A percentile compares a stretch with the other conserved stretches of the same genome.
Evolutionary conservation across 2,797 vertebrate species (phyloP).

Genomic region (Syngnathus rostellatus): DNA sequence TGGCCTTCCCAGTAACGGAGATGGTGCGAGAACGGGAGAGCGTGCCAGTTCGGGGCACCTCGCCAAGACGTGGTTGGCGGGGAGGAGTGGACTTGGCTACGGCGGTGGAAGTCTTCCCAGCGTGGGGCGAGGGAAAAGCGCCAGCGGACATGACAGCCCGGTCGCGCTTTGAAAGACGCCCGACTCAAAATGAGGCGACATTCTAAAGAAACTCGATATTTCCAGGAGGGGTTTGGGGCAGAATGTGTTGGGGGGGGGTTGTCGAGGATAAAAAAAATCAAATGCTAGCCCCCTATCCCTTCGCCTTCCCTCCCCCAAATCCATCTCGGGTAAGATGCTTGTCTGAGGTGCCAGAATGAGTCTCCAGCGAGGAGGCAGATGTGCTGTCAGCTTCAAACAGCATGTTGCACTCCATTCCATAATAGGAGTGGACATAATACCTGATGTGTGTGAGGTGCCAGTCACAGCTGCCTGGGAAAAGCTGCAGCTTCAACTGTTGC

Average conservation of each 20-base stretch:
- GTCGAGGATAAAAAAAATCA: conserved; percentile 22
- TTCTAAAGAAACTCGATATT: conserved; percentile 21
- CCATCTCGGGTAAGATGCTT: conserved; percentile 71
- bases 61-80: conserved; percentile 67
- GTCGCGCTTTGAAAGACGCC: conserved; percentile 24
- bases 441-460: conserved; percentile 73
- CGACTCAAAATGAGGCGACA: conserved; percentile 14
- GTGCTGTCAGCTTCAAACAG: conserved; percentile 80
- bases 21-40: conserved; percentile 50
- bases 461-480: conserved; percentile 65
- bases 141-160: conserved; percentile 75
- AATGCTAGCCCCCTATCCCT: conserved; percentile 34
- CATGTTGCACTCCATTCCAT: conserved; percentile 73
- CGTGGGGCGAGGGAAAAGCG: conserved; percentile 66
- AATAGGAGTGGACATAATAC: conserved; percentile 82
- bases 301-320: conserved; percentile 29
- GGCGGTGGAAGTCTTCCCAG: conserved; percentile 74
- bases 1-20: conserved; percentile 57
- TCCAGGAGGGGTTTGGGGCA: conserved; percentile 10
- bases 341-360: conserved; percentile 81
- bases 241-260: conserved; percentile 43
- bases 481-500: conserved; percentile 57
- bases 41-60: conserved; percentile 61
- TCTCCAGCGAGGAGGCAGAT: conserved; percentile 78
- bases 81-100: conserved; percentile 69